Base-by-base conservation (phyloP, 2,797 vertebrate species). In the Cheirogaleus major region DNA sequence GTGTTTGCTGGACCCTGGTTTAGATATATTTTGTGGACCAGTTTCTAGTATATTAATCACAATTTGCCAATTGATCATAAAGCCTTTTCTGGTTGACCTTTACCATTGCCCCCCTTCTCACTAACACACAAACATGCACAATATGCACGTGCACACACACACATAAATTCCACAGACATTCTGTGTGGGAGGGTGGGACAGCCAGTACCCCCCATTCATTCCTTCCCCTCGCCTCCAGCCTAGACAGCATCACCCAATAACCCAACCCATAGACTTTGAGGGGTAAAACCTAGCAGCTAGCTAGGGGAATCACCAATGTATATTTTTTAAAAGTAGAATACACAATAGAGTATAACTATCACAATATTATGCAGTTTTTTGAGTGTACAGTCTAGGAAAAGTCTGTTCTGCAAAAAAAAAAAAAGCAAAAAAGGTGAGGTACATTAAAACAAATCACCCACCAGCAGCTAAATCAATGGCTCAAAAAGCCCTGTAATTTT, bases 381-480 rank as follows among this genome's bases (percentile, higher is more conserved):
- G 13, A 63, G 15, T 80, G n/a, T 85, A 45, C 22, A 91, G 13
- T 84, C 67, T 65, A 83, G 14, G 41, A 50, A 94, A 95, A 93
- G 32, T 94, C 38, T 87, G 22, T 69, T 96, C 83, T 89, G 18
- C 25, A 70, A 85, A 86, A 83, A 25, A 61, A 93, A 35, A 76
- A 63, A 80, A 61, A 6, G 81, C 70, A 81, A 83, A 25, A 52
- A 93, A 38, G 67, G 27, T 67, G 57, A 94, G 43, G 11, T 83
- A 63, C 61, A 80, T 93, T 92, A 95, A 93, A 94, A 91, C 27
- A 95, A 96, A 91, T 95, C 57, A 96, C 17, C 23, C 35, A 80
- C 48, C 57, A 86, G 67, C 13, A 91, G 65, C 75, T 82, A 75
- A 97, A 96, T 57, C 72, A 75, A 50, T 75, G 63, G 23, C 41